phyloP scores from a whole-genome alignment of 2,888 invertebrate genomes.

The Galerucella nymphaeae region DNA sequence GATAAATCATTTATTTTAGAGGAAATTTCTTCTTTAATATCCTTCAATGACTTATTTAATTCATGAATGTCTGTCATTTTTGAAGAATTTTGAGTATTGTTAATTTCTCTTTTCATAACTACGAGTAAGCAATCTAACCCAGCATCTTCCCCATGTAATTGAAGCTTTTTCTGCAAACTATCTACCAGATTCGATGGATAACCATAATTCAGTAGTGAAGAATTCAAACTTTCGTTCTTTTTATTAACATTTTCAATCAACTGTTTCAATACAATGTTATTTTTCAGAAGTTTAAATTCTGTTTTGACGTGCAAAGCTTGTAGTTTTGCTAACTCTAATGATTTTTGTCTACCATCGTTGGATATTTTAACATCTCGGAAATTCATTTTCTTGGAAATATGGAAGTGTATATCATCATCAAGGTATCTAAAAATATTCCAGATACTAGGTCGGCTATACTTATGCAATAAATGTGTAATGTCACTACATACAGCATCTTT shows the following conservation, averaged over 20 bases:
- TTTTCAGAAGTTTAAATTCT: constrained; percentile 46
- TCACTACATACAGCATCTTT: constrained; percentile 4
- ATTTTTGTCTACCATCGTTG: constrained; percentile 7
- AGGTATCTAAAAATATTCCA: constrained; percentile 43
- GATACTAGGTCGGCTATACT: constrained; percentile 44
- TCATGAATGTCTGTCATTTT: constrained; percentile 40
- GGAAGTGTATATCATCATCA: constrained; percentile 39
- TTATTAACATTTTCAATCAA: constrained; percentile 39
- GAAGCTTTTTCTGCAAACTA: constrained; percentile 34
- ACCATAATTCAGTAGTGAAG: constrained; percentile 16
- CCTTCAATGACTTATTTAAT: constrained; percentile 32
- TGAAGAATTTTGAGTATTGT: constrained; percentile 33
- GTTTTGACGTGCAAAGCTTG: constrained; percentile 47
- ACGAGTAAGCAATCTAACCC: constrained; percentile 41
- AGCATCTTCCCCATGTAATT: constrained; percentile 42
- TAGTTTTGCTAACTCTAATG: constrained; percentile 44
- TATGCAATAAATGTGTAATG: constrained; percentile 36
- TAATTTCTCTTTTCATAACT: constrained; percentile 47
- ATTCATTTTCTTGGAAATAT: constrained; percentile 37
- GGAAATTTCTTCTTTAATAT: constrained; percentile 45
- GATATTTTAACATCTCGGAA: constrained; percentile 12
- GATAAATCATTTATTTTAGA: constrained; percentile 31
- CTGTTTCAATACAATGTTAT: constrained; percentile 41
- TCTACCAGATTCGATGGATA: constrained; percentile 25
- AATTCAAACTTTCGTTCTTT: constrained; percentile 41